Percentiles rank a stretch among this genome's conserved stretches.
Evolutionary conservation across 2,888 invertebrate genomes (phyloP).

Genomic region (Eilema sororculum): DNA sequence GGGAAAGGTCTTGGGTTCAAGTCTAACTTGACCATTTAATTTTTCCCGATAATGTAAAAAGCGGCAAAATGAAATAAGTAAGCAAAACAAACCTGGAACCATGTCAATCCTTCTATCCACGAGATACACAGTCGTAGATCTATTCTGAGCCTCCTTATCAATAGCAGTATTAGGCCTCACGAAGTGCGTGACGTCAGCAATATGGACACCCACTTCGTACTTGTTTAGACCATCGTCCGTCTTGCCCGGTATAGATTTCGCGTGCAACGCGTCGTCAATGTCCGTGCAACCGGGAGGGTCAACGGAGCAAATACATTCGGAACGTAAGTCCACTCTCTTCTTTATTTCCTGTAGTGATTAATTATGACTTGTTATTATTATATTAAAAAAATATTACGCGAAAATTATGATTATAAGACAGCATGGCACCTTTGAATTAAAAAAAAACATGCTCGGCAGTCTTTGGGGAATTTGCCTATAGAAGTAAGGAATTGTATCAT

Average conservation of each 20-base stretch:
- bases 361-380: background rate
- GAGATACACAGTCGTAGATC: slow-evolving; percentile 98
- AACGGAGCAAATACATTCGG: slow-evolving; percentile 96
- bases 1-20: too few species aligned
- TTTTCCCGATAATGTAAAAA: background rate
- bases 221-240: slow-evolving; percentile 61
- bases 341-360: slow-evolving; percentile 88
- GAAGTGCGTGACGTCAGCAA: slow-evolving; percentile 99
- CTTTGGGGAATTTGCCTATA: too few species aligned
- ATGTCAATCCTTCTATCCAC: slow-evolving; percentile 97
- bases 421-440: too few species aligned
- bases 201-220: slow-evolving; percentile 96
- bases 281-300: slow-evolving; percentile 99
- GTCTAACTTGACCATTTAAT: too few species aligned
- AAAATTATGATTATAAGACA: too few species aligned
- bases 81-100: slow-evolving; percentile 87
- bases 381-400: too few species aligned
- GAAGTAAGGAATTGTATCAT: too few species aligned
- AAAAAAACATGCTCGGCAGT: too few species aligned
- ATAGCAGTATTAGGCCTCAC: slow-evolving; percentile 96
- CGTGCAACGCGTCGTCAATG: slow-evolving; percentile 99
- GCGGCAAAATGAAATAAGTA: background rate
- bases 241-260: slow-evolving; percentile 90
- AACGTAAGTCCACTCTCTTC: slow-evolving; percentile 93
- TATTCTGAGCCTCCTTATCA: slow-evolving; percentile 96